Percentiles rank a stretch among this genome's conserved stretches.
These are phyloP conservation scores for Colossoma macropomum DNA, from an alignment of 2,113 vertebrate genomes.

Conservation along the genomic window DNA sequence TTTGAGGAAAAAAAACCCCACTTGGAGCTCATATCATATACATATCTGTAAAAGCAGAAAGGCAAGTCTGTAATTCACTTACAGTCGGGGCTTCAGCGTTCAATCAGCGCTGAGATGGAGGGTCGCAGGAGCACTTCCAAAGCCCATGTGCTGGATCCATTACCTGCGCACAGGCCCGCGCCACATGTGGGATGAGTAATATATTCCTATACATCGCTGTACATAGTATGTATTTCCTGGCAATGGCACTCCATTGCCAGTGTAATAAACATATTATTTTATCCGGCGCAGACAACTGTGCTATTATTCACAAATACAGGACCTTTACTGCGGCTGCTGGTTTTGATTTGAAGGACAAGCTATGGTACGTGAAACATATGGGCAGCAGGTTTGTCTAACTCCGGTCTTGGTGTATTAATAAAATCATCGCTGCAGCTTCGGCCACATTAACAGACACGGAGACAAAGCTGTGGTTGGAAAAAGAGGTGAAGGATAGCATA, in stretches of 20 bases:
- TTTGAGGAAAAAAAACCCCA: not conserved
- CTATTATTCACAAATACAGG: conserved; percentile 57
- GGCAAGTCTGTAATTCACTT: conserved; percentile 53
- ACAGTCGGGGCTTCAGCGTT: conserved; percentile 50
- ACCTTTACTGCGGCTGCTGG: conserved; percentile 57
- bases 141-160: conserved; percentile 61
- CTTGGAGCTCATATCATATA: conserved; percentile 14
- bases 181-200: conserved; percentile 62
- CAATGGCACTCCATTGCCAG: conserved; percentile 62
- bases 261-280: conserved; percentile 67
- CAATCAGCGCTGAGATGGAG: conserved; percentile 51
- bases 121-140: conserved; percentile 47
- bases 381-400: conserved; percentile 61
- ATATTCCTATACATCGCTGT: conserved; percentile 63
- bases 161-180: conserved; percentile 56
- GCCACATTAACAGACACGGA: conserved; percentile 37
- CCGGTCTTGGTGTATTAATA: conserved; percentile 55
- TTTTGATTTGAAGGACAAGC: conserved; percentile 56
- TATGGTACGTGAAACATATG: conserved; percentile 55
- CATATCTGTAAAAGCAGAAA: conserved; percentile 28
- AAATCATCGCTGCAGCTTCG: conserved; percentile 58
- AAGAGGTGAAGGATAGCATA: not conserved
- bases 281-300: conserved; percentile 58
- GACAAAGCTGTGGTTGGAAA: not conserved
- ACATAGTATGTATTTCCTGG: conserved; percentile 64